Evolutionary conservation across 37 sponge, comb jelly and placozoan species (phyloP).

Genomic region (Eunapius fragilis): DNA sequence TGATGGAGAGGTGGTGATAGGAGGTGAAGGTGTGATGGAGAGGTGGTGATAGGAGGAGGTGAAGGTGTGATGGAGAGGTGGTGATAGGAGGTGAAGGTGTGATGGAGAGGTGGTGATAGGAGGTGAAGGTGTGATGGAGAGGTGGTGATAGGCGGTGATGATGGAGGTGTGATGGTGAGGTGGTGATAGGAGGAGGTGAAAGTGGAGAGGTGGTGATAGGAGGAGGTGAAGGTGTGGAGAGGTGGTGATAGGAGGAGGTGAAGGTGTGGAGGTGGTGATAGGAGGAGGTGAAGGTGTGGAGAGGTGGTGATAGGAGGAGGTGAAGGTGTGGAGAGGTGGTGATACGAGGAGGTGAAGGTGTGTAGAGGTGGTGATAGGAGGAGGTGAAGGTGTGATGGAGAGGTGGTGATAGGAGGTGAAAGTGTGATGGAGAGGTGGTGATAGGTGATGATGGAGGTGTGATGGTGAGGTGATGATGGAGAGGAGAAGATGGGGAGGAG

Average conservation of each 20-base stretch:
- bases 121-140: too few species aligned
- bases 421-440: not conserved
- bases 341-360: too few species aligned
- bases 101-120: not conserved
- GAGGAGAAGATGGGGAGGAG: not conserved
- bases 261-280: too few species aligned
- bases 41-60: not conserved
- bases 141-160: not conserved
- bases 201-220: not conserved
- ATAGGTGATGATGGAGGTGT: not conserved
- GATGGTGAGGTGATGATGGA: not conserved
- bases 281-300: too few species aligned
- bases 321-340: not conserved
- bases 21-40: not conserved
- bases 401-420: too few species aligned
- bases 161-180: not conserved
- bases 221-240: too few species aligned
- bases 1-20: not conserved
- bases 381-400: too few species aligned
- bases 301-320: too few species aligned
- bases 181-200: not conserved
- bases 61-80: not conserved
- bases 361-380: not conserved
- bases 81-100: not conserved
- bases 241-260: not conserved